Base-by-base conservation (phyloP, 1,140 invertebrate genomes). In the Aphaenogaster rudis region DNA sequence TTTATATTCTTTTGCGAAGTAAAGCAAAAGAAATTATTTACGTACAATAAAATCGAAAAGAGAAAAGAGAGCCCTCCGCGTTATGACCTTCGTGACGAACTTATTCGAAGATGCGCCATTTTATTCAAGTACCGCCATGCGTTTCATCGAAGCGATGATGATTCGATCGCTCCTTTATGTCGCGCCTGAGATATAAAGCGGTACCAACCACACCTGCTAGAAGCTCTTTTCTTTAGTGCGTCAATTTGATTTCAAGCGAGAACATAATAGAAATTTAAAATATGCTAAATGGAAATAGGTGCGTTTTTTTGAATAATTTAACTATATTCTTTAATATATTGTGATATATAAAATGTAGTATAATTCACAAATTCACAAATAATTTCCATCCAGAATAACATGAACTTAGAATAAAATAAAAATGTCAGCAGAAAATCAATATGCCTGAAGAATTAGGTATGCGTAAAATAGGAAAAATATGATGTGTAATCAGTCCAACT, bases 61-160 rank as follows among this genome's bases (percentile, higher is more conserved):
- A 21, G 42, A 13, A 5, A 76, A 59, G 17, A 64, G 39, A 5
- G 4, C 11, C 21, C 21, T 21, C 21, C 45, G 36, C 54, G 21
- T 57, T 66, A 79, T 67, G 74, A 84, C 42, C 13, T 84, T 74
- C 69, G 54, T 84, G 69, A 79, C 21, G n/a, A 86, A 86, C 61
- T 77, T 79, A 57, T 86, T 66, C 42, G 42, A 86, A 54, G 79
- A 86, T 86, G 72, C 17, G 9, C 71, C 59, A 79, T 86, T 86
- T 54, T 48, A 28, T 64, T 57, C 48, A 48, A 78, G 36, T 54
- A 54, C 15, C 42, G 74, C 74, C 48, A 48, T 78, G 59, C 57
- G 50, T 86, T 79, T 79, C 74, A 50, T 63, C 61, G 48, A 78
- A 86, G 82, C 17, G 28, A 74, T 33, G 67, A 84, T 76, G 69